phyloP scores from a whole-genome alignment of 2,797 vertebrate species.

The Melanotaenia maccullochi region DNA sequence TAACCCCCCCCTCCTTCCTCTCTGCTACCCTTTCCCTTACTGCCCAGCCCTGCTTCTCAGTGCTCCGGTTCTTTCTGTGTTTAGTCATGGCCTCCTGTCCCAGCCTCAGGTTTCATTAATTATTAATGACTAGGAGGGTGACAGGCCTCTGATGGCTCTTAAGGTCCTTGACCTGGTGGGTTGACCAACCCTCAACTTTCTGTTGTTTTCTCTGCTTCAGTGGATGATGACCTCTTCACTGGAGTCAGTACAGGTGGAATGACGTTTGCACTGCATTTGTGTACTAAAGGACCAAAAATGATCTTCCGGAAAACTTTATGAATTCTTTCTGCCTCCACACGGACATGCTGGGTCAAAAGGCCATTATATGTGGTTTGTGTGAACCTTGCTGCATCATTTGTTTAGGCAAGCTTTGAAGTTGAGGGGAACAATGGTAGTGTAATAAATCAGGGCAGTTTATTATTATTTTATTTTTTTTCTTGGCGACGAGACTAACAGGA shows the following conservation, averaged over 20 bases:
- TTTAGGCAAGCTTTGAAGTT: constrained; percentile 72
- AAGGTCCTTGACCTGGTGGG: constrained; percentile 74
- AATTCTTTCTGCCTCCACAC: not conserved
- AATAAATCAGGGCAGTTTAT: constrained; percentile 60
- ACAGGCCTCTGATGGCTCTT: constrained; percentile 58
- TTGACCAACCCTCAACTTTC: constrained; percentile 64
- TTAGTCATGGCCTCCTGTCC: constrained; percentile 77
- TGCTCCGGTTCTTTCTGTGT: constrained; percentile 44
- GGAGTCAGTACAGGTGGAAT: constrained; percentile 30
- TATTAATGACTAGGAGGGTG: constrained; percentile 77
- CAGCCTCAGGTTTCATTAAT: constrained; percentile 83
- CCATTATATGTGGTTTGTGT: constrained; percentile 37
- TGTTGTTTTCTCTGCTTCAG: constrained; percentile 73
- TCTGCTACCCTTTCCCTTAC: not conserved
- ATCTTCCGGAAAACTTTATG: not conserved
- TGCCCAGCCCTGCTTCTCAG: constrained; percentile 18
- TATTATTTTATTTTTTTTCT: constrained; percentile 10
- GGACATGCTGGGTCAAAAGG: constrained; percentile 19
- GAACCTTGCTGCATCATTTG: constrained; percentile 51
- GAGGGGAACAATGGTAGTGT: constrained; percentile 60
- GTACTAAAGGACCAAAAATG: not conserved
- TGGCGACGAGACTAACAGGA: constrained; percentile 32
- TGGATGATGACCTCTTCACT: constrained; percentile 55
- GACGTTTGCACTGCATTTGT: not conserved
- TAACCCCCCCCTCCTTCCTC: not conserved